These are phyloP conservation scores for Erythrocercus mccallii DNA, from an alignment of 2,113 vertebrate genomes.

Conservation along the genomic window DNA sequence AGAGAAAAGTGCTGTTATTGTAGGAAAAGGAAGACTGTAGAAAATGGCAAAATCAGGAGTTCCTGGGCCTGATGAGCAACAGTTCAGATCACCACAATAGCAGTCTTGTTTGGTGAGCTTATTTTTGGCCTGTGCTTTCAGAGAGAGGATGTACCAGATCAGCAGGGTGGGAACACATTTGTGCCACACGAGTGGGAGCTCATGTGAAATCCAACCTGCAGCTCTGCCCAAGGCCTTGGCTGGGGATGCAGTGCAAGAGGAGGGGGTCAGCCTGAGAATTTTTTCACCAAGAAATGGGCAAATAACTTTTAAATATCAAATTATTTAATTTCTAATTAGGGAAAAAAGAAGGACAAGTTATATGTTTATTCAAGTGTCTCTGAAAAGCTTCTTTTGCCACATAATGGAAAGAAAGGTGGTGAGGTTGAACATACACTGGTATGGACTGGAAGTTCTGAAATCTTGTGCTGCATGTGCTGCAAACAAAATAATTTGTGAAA, in stretches of 20 bases:
- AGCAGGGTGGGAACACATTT: neutral
- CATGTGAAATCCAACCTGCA: neutral
- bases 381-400: neutral
- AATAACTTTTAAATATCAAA: neutral
- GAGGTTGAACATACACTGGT: neutral
- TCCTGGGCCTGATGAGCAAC: neutral
- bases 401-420: neutral
- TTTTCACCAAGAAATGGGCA: neutral
- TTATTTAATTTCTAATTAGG: neutral
- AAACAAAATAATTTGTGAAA: neutral
- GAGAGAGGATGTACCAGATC: neutral
- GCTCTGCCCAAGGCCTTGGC: neutral
- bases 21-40: neutral
- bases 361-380: neutral
- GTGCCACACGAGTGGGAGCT: neutral
- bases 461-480: neutral
- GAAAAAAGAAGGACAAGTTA: fast-evolving
- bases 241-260: neutral
- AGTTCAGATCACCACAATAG: neutral
- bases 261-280: neutral
- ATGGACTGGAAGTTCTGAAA: neutral
- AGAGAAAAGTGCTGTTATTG: neutral
- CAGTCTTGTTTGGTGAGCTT: neutral
- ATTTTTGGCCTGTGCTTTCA: neutral
- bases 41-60: neutral